A percentile compares a stretch with the other conserved stretches of the same genome.
Evolutionary conservation across 2,797 vertebrate species (phyloP).

Genomic region (Acridotheres tristis): DNA sequence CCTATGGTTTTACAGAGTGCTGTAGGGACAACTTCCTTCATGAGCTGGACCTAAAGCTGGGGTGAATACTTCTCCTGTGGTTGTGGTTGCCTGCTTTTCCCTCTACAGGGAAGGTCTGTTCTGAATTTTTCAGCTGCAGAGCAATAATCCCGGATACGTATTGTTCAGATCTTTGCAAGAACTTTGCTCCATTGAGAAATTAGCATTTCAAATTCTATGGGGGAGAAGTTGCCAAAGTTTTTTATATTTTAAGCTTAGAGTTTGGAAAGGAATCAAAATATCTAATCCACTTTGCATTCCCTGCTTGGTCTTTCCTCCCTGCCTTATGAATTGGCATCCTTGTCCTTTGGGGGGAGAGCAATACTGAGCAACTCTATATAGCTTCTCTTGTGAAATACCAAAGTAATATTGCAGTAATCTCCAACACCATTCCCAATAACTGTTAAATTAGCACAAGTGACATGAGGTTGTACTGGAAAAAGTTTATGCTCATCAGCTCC

Average conservation of each 20-base stretch:
- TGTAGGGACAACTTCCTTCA: background rate
- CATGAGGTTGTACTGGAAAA: background rate
- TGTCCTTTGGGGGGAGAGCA: background rate
- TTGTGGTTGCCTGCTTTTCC: background rate
- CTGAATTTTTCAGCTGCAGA: background rate
- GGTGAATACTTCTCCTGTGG: background rate
- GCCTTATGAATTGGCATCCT: slow-evolving; percentile 7
- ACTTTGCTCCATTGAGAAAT: slow-evolving; percentile 39
- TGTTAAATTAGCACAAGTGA: background rate
- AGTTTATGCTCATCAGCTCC: background rate
- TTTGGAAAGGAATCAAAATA: slow-evolving; percentile 46
- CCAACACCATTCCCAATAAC: background rate
- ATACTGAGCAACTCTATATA: background rate
- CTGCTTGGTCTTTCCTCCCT: background rate
- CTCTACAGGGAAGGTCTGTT: background rate
- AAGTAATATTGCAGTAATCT: background rate
- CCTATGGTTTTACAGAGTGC: background rate
- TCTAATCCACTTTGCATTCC: slow-evolving; percentile 28
- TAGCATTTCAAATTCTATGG: slow-evolving; percentile 50
- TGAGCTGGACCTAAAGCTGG: background rate
- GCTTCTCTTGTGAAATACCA: background rate
- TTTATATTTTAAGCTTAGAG: slow-evolving; percentile 48
- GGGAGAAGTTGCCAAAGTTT: slow-evolving; percentile 28
- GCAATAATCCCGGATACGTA: background rate
- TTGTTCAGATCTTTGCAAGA: slow-evolving; percentile 31